phyloP scores from a whole-genome alignment of 2,113 vertebrate species.

The Engystomops pustulosus region DNA sequence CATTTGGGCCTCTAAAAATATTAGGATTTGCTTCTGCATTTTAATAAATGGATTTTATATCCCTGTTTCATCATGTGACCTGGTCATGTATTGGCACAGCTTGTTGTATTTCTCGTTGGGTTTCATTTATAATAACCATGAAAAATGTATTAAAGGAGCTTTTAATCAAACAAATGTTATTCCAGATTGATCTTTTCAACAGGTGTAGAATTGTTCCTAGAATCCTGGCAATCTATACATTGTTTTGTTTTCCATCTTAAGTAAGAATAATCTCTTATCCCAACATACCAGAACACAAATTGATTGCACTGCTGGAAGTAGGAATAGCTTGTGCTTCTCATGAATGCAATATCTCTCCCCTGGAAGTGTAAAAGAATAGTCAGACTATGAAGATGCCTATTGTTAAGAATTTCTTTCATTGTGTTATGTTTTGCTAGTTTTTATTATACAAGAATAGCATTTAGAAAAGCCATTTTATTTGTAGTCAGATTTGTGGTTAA shows the following conservation, averaged over 20 bases:
- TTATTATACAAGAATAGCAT: not conserved
- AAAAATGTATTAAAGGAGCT: conserved; percentile 1
- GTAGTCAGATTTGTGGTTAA: not conserved
- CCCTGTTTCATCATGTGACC: too few relatives aligned
- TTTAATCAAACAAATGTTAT: conserved; percentile 23
- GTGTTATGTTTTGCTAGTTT: not conserved
- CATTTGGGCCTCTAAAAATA: too few relatives aligned
- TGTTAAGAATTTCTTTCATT: not conserved
- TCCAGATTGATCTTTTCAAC: not conserved
- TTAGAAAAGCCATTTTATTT: conserved; percentile 1
- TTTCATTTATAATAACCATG: not conserved
- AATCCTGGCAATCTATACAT: conserved; percentile 19
- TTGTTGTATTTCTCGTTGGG: too few relatives aligned
- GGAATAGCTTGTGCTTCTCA: conserved; percentile 1
- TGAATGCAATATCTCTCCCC: not conserved
- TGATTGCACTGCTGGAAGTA: conserved; percentile 2
- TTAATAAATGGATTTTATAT: too few relatives aligned
- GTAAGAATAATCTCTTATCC: conserved; percentile 38
- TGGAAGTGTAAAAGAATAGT: not conserved
- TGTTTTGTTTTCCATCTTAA: not conserved
- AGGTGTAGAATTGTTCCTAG: not conserved
- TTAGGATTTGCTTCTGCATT: too few relatives aligned
- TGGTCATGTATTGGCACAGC: too few relatives aligned
- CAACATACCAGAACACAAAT: conserved; percentile 14
- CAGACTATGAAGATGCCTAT: not conserved